Conservation (phyloP, 1,140 invertebrate genomes). For the Lanistes nyassanus region DNA sequence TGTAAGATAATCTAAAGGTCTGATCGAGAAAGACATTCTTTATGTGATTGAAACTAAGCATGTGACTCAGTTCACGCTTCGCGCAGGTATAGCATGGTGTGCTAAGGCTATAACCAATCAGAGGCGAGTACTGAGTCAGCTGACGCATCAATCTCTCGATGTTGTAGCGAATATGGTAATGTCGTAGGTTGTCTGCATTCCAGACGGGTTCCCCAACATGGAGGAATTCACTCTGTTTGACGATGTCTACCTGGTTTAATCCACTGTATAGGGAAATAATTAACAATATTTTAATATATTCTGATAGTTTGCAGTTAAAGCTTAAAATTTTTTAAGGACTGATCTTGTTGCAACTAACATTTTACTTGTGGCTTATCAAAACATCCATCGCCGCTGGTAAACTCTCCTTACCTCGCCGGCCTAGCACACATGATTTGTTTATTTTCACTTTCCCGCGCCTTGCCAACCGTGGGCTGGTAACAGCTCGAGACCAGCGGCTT, state of each 20-base stretch:
- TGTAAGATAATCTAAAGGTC: background rate
- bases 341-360: background rate
- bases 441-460: constrained; percentile 57
- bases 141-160: constrained; percentile 39
- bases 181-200: constrained; percentile 51
- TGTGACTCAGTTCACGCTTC: constrained; percentile 10
- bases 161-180: constrained; percentile 52
- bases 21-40: background rate
- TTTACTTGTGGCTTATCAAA: background rate
- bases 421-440: constrained; percentile 50
- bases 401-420: constrained; percentile 30
- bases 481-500: constrained; percentile 28
- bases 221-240: constrained; percentile 13
- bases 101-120: constrained; percentile 30
- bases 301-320: background rate
- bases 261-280: background rate
- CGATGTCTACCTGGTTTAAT: constrained; percentile 17
- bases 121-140: constrained; percentile 34
- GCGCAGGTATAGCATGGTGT: background rate
- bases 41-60: background rate
- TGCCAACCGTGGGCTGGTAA: constrained; percentile 44
- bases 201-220: constrained; percentile 34
- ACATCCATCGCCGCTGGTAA: background rate
- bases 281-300: background rate
- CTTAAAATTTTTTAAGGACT: background rate